Conservation (phyloP, 2,113 vertebrate genomes). For the Saiga tatarica region DNA sequence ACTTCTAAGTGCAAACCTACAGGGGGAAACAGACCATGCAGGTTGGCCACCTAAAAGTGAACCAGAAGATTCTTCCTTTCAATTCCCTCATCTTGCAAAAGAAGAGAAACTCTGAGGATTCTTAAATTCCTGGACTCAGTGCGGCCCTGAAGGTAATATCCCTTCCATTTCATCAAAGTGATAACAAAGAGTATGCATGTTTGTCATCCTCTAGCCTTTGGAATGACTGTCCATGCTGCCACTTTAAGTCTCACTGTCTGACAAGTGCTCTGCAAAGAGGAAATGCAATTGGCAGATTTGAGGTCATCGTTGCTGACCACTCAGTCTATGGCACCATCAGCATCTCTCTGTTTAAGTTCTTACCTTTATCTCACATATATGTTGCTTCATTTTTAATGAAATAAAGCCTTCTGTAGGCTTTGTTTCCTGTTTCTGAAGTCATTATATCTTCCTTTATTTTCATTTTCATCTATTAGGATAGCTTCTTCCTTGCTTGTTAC, state of each 20-base stretch:
- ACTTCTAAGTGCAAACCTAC: not conserved
- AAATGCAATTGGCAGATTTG: not conserved
- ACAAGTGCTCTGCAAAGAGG: not conserved
- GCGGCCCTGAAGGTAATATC: not conserved
- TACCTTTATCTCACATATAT: not conserved
- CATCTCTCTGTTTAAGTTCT: not conserved
- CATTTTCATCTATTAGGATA: not conserved
- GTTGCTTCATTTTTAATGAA: not conserved
- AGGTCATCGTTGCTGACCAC: rapidly evolving
- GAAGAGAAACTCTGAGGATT: not conserved
- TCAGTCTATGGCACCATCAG: not conserved
- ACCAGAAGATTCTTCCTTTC: not conserved
- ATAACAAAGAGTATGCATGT: not conserved
- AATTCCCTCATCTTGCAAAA: not conserved
- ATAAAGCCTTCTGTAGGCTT: not conserved
- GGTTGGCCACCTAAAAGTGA: not conserved
- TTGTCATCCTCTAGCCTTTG: not conserved
- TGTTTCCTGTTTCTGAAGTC: not conserved
- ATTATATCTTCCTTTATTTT: not conserved
- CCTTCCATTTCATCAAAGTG: not conserved
- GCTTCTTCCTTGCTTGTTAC: not conserved
- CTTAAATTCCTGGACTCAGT: not conserved
- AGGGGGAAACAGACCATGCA: not conserved
- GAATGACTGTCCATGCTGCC: not conserved
- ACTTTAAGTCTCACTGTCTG: not conserved